Evolutionary conservation across 2,797 vertebrate genomes (phyloP), one percentile per base, ranked within the genome.

Genomic region (Chelon auratus): DNA sequence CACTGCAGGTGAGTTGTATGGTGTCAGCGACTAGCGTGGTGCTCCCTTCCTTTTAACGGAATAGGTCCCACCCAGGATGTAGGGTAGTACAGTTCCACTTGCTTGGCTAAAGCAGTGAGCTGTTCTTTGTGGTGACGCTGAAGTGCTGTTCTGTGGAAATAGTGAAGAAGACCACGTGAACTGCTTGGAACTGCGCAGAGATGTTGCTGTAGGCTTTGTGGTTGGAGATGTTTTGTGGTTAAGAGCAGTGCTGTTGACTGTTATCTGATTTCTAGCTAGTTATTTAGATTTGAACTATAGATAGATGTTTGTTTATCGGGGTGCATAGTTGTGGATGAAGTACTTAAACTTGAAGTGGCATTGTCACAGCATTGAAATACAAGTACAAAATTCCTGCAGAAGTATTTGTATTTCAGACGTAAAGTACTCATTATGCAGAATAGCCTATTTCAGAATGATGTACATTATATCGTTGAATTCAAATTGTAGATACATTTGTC

Each of bases 1-100:
- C 98, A 37, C 92, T 99, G 86, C 98, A 99, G 98, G 98, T 99
- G 97, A 99, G 98, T 99, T 75, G 55, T 81, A 65, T 77, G 67
- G 85, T 81, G 78, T 81, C 80, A 9, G 72, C 59, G 80, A 68
- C 39, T 68, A 67, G 86, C 81, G 75, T 50, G 77, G 69, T 55
- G 83, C 75, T 68, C 53, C 74, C 14, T 47, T 53, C 42, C 53
- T 58, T 40, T 70, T 20, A 77, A 47, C 0, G 17, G 58, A 63
- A 68, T 67, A 42, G 33, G 55, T 74, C 62, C 61, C 59, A 67
- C 66, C 60, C 62, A 65, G 61, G 59, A 68, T 5, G 17, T 72
- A 68, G 67, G 39, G 33, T 53, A 42, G 62, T 36, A 4, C 51
- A 20, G 50, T 12, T 26, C 50, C 24, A 11, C 62, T 68, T 20